Evolutionary conservation across 2,113 vertebrate genomes (phyloP), one percentile per base, ranked within the genome.

Genomic region (Corythoichthys intestinalis): DNA sequence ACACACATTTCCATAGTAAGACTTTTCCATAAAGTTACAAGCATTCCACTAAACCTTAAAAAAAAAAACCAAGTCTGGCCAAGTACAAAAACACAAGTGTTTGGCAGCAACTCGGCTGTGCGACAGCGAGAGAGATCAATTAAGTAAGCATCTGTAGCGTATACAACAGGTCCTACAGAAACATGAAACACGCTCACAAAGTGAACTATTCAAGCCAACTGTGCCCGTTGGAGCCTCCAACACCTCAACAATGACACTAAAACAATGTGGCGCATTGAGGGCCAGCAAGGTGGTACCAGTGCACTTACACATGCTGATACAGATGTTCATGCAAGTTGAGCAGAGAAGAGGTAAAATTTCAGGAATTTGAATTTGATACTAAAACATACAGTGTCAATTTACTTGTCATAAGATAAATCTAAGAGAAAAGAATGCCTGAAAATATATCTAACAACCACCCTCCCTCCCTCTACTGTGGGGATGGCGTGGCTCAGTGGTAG

Each of bases 201-300:
- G 80, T 69, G 28, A 9, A 34, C 65, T 73, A 77, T 87, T 88
- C 71, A 84, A 46, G 69, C 53, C 2, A 70, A 58, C 47, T 54
- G 74, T 61, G 75, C 74, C 73, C 82, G 86, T 81, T 81, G 85
- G 70, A 62, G 73, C 71, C 71, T 82, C 69, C 61, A 46, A 81
- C 84, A 86, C 85, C 81, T 87, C 6, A 56, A 90, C 81, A 88
- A 89, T 83, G 48, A 74, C 28, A 68, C 39, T 11, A 56, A 54
- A 75, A 81, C 75, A 81, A 77, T 65, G 72, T 63, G 65, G 52
- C 6, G 70, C 65, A 83, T 57, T 87, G 70, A 87, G 66, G 20
- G 56, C 14, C 69, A 41, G 37, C 2, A 38, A 66, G 44, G 54
- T 15, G 61, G 20, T 37, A 4, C 37, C 62, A 28, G 61, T 8